A percentile compares a stretch with the other conserved stretches of the same genome.
Conservation (phyloP, 2,888 invertebrate genomes). For the Mesochorus sp. region DNA sequence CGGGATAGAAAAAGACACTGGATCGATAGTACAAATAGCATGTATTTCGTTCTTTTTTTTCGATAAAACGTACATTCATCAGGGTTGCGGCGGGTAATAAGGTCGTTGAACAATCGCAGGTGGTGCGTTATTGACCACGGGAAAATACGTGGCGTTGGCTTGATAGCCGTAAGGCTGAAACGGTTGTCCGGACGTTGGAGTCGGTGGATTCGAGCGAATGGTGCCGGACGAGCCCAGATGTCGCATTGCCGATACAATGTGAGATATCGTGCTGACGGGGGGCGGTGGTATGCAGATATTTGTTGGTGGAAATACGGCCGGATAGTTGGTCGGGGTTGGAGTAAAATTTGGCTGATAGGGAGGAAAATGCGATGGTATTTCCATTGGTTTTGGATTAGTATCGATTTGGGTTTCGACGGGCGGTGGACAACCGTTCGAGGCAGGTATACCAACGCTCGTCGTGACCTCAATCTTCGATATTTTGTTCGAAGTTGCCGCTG, state of each 20-base stretch:
- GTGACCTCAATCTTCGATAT: conserved; percentile 73
- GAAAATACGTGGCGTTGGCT: conserved; percentile 75
- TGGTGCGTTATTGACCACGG: conserved; percentile 73
- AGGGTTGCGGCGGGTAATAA: conserved; percentile 78
- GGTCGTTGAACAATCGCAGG: conserved; percentile 72
- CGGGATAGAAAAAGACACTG: neutral
- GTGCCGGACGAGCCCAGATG: conserved; percentile 70
- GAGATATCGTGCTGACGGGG: conserved; percentile 77
- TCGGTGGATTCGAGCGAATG: conserved; percentile 71
- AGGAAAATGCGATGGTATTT: conserved; percentile 74
- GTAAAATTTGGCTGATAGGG: conserved; percentile 75
- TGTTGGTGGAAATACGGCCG: conserved; percentile 78
- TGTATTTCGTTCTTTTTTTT: conserved; percentile 47
- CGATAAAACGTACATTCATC: conserved; percentile 42
- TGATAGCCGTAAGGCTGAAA: conserved; percentile 77
- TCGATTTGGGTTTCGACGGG: conserved; percentile 74
- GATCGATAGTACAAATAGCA: conserved; percentile 41
- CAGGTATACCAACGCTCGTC: conserved; percentile 61
- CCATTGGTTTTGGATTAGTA: conserved; percentile 74
- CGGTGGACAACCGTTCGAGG: conserved; percentile 77
- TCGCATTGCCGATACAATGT: conserved; percentile 76
- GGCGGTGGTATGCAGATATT: conserved; percentile 80
- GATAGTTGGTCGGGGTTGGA: conserved; percentile 73
- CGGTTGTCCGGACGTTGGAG: conserved; percentile 69
- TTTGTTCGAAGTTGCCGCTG: conserved; percentile 74